Conservation (phyloP, 2,113 vertebrate genomes). For the Procavia capensis region DNA sequence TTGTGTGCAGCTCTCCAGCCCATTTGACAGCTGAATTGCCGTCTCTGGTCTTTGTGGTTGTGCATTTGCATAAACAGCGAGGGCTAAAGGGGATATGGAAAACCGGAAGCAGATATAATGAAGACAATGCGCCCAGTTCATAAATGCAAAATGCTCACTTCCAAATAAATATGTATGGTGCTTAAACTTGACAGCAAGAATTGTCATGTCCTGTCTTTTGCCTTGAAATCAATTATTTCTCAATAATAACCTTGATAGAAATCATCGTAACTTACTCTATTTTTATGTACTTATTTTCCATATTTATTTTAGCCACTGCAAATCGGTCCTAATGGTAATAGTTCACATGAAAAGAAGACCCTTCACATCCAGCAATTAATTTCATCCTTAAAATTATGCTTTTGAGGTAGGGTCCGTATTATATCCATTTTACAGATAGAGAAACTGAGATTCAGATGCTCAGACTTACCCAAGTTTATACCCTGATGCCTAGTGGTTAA, state of each 20-base stretch:
- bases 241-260: slow-evolving; percentile 17
- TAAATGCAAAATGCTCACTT: not conserved
- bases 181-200: slow-evolving; percentile 43
- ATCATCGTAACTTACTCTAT: not conserved
- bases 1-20: not conserved
- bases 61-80: slow-evolving; percentile 24
- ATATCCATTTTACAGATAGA: slow-evolving; percentile 21
- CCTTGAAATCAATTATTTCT: slow-evolving; percentile 52
- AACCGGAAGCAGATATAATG: not conserved
- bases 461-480: not conserved
- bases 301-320: not conserved
- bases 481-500: too few species aligned
- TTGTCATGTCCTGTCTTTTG: not conserved
- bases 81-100: not conserved
- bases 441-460: not conserved
- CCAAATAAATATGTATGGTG: not conserved
- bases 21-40: slow-evolving; percentile 1
- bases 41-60: not conserved
- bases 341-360: not conserved
- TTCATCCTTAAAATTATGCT: slow-evolving; percentile 17
- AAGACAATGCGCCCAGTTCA: slow-evolving; percentile 32
- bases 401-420: not conserved
- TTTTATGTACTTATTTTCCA: not conserved
- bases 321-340: not conserved
- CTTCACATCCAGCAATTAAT: not conserved